Evolutionary conservation across 2,797 vertebrate genomes (phyloP).

Genomic region (Enteromius mattozi): DNA sequence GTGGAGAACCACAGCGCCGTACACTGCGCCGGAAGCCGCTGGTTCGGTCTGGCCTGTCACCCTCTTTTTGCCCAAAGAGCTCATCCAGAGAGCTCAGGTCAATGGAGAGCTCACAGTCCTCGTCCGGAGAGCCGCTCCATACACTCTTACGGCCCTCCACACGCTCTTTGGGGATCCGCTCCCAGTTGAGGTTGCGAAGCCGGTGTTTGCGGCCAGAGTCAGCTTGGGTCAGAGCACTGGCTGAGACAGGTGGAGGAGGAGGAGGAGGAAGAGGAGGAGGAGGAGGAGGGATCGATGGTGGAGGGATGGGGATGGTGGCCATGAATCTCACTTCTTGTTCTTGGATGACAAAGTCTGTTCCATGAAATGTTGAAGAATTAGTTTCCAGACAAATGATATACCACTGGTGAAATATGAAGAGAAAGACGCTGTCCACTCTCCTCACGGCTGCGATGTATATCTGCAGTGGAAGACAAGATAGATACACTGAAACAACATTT

Average conservation of each 20-base stretch:
- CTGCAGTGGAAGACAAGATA: constrained; percentile 37
- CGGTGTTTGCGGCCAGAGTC: constrained; percentile 70
- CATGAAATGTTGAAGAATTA: constrained; percentile 77
- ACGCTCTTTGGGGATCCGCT: constrained; percentile 81
- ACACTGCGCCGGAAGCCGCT: constrained; percentile 66
- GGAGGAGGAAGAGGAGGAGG: constrained; percentile 65
- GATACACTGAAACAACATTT: neutral
- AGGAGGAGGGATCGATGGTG: constrained; percentile 57
- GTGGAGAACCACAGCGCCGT: constrained; percentile 71
- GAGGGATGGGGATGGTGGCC: constrained; percentile 67
- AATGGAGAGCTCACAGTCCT: constrained; percentile 79
- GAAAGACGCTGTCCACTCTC: constrained; percentile 1
- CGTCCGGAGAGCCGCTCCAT: constrained; percentile 73
- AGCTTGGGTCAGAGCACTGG: constrained; percentile 63
- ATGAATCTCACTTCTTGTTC: constrained; percentile 76
- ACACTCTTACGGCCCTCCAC: constrained; percentile 81
- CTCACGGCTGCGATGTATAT: constrained; percentile 21
- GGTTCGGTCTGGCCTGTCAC: constrained; percentile 65
- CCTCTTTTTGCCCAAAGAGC: constrained; percentile 80
- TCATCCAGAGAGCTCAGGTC: constrained; percentile 82
- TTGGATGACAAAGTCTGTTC: constrained; percentile 65
- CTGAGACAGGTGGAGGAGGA: constrained; percentile 48
- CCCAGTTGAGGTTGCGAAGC: constrained; percentile 83
- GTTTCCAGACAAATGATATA: constrained; percentile 66
- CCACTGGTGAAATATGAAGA: constrained; percentile 64